Base-by-base conservation (phyloP, 1,140 invertebrate species). In the Belonocnema kinseyi region DNA sequence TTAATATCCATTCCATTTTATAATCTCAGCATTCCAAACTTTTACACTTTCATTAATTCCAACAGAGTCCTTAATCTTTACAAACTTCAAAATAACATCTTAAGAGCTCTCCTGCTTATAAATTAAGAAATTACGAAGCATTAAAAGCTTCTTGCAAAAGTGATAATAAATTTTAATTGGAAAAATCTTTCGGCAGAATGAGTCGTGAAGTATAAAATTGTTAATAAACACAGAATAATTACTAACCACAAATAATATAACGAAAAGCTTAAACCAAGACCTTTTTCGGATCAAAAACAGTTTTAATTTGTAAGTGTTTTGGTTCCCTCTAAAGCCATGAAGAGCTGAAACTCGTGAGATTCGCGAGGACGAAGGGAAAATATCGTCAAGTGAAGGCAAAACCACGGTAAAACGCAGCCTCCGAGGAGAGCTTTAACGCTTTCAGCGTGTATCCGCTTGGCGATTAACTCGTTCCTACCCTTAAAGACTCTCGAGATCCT, bases 401-500 rank as follows among this genome's bases (percentile, higher is more conserved):
- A 16, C 40, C 33, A 72, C 70, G 70, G 70, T 75, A 61, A 71
- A 77, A 73, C 77, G 54, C 71, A 26, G 70, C 19, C 58, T 56
- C 50, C 53, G 16, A 19, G 73, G 72, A 71, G 74, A 82, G 79
- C 50, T 71, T 79, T 78, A 80, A 80, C 76, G 74, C 74, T 77
- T 79, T 82, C 76, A 51, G 71, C 61, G 77, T 77, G 77, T 82
- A 84, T 81, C 76, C 77, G 76, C 56, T 51, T 50, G 66, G 66
- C 84, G 79, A 83, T 85, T 81, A 84, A 83, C 81, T 84, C 79
- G 83, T 81, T 82, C 33, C 76, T 73, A 46, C 40, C 52, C 40
- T 58, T 76, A 74, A 78, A 81, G 73, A 74, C 74, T 73, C 73
- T 78, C 54, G 74, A 77, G 74, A 82, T 78, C 74, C 50, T 80